Evolutionary conservation across 1,140 invertebrate species (phyloP), one percentile per base, ranked within the genome.

Genomic region (Melanaphis sacchari): DNA sequence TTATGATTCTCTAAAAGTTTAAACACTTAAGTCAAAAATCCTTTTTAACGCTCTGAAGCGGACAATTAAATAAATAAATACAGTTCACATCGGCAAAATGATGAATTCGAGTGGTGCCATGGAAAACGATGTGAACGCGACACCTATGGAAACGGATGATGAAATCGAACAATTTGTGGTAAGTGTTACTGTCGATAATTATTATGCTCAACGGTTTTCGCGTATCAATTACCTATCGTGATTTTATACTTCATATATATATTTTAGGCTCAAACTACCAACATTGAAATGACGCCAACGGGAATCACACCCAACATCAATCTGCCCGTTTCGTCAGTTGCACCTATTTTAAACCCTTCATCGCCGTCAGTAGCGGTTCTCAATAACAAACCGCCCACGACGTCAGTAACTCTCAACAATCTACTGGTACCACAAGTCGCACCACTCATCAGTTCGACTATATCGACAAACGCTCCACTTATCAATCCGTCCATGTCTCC

Each of bases 81-180:
- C 31, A n/a, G 5, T 66, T 66, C 59, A 36, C 21, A 43, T 38
- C 1, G 4, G 49, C n/a, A 22, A 8, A 22, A 82, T 91, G 15
- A 91, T 91, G 41, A 46, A 2, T 49, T 36, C 90, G 9, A 91
- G 43, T 82, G n/a, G 31, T 66, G 31, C 15, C 4, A 15, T 49
- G 31, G 43, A 84, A n/a, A 52, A 6, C 43, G 84, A 84, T 36
- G 11, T 52, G 22, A 92, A 46, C 18, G 76, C 49, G 6, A 93
- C 46, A 3, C 46, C 91, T 7, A 93, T 93, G 91, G 91, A 93
- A 52, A 93, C 91, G 1, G 38, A 93, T 31, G 91, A 93, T 5
- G 91, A 82, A 85, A 93, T 54, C 22, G 52, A 66, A 8, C 91
- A 46, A n/a, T 26, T 85, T 15, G 91, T 85, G 36, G 91, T 93